Evolutionary conservation across 1,140 invertebrate species (phyloP).

Genomic region (Trachelipus rathkii): DNA sequence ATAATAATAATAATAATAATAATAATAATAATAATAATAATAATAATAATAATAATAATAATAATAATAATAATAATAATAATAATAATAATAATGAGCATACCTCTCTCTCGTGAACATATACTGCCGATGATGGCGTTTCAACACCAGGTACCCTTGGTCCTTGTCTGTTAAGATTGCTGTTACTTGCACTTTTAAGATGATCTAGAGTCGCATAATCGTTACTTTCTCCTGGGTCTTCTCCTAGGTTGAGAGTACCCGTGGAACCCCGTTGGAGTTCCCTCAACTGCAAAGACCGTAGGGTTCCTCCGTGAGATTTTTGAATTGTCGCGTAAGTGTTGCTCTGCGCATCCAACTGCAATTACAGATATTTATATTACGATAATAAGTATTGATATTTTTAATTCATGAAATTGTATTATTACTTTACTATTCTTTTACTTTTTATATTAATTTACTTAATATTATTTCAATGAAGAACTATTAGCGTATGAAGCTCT

Average conservation of each 20-base stretch:
- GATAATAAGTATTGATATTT: too few relatives aligned
- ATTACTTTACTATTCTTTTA: too few relatives aligned
- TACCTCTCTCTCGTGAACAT: conserved; percentile 22
- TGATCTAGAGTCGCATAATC: conserved; percentile 65
- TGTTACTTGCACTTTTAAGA: conserved; percentile 19
- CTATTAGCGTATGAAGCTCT: too few relatives aligned
- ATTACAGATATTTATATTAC: too few relatives aligned
- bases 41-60: background rate
- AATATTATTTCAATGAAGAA: too few relatives aligned
- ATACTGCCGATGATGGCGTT: conserved; percentile 35
- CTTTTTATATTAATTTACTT: too few relatives aligned
- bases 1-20: background rate
- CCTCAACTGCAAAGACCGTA: conserved; percentile 50
- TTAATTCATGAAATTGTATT: too few relatives aligned
- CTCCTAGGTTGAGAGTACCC: conserved; percentile 45
- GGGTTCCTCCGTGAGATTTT: conserved; percentile 58
- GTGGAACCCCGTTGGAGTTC: conserved; percentile 24
- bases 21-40: background rate
- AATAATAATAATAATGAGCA: conserved; percentile 24
- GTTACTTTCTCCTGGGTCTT: conserved; percentile 52
- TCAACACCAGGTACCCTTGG: conserved; percentile 42
- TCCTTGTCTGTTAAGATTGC: conserved; percentile 36
- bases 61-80: background rate
- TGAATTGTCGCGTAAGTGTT: conserved; percentile 85
- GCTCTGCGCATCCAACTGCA: conserved; percentile 47